Evolutionary conservation across 2,888 invertebrate genomes (phyloP), one percentile per base, ranked within the genome.

Genomic region (Pocota personata): DNA sequence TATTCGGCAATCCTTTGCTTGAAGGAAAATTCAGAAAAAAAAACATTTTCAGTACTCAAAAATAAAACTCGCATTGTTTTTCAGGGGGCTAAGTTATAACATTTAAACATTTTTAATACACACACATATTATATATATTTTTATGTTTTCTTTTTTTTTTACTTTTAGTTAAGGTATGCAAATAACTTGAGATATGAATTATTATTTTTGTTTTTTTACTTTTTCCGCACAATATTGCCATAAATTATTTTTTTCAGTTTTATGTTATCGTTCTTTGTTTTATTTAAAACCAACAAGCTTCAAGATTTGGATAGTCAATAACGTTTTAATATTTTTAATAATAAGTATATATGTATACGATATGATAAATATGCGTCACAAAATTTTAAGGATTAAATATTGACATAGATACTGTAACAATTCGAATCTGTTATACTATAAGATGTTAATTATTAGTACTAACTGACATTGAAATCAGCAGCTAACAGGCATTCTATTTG

Each of bases 41-140:
- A n/a, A n/a, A n/a, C n/a, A n/a, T n/a, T n/a, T n/a, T n/a, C 8
- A 37, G n/a, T 1, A 7, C 6, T 35, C n/a, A 58, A 27, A 69
- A 86, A 76, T 82, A 77, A 86, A 82, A 82, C 86, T 72, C 76
- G 46, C 0, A 12, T 21, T 50, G 57, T 82, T 35, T 55, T 72
- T 82, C 60, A 82, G 82, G 82, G 86, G 86, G 86, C 82, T 86
- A 86, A 86, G 82, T 86, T 67, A 77, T 82, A 86, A 82, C 80
- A 67, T 86, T 86, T 80, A 82, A 86, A 86, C 76, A 67, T 86
- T 73, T 73, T 86, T 82, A 86, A 86, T 86, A 86, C 86, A 86
- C 86, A 86, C 86, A 86, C 82, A 86, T 86, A 86, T 86, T 86
- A 82, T 82, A 86, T 82, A 86, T 86, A 86, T 77, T 86, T 77